Evolutionary conservation across 2,888 invertebrate species (phyloP).

Genomic region (Dolichopus griseipennis): DNA sequence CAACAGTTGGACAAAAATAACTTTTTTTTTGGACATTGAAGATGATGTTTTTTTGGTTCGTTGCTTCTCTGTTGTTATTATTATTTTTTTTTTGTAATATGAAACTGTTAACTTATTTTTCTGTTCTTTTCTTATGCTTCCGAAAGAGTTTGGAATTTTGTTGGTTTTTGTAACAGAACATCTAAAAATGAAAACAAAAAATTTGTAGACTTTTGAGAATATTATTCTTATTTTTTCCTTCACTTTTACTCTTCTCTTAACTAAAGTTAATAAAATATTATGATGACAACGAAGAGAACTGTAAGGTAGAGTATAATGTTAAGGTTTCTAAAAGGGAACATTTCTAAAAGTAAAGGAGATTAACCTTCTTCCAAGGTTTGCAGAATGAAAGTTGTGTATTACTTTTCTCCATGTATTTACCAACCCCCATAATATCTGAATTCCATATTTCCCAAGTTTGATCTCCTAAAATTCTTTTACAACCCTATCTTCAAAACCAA

Average conservation of each 20-base stretch:
- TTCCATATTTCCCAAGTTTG: too few relatives aligned
- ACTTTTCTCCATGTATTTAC: too few relatives aligned
- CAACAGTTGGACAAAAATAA: too few relatives aligned
- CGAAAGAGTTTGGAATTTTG: neutral
- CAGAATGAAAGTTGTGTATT: too few relatives aligned
- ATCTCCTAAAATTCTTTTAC: too few relatives aligned
- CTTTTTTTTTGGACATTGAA: neutral
- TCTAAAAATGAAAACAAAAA: neutral
- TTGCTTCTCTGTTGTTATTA: neutral
- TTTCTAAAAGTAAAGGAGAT: too few relatives aligned
- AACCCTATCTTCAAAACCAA: too few relatives aligned
- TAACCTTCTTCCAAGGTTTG: too few relatives aligned
- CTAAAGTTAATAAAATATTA: neutral
- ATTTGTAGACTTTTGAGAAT: neutral
- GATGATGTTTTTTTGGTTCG: neutral
- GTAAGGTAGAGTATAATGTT: too few relatives aligned
- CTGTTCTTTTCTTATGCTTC: neutral
- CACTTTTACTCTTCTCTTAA: neutral
- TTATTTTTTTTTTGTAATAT: neutral
- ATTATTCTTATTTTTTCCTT: neutral
- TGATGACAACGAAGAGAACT: neutral
- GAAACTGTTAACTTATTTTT: neutral
- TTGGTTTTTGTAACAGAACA: neutral
- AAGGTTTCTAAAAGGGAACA: too few relatives aligned
- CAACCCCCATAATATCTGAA: too few relatives aligned